These are phyloP conservation scores for Hyperoplus lanceolatus DNA, from an alignment of 2,797 vertebrate genomes.

Conservation along the genomic window DNA sequence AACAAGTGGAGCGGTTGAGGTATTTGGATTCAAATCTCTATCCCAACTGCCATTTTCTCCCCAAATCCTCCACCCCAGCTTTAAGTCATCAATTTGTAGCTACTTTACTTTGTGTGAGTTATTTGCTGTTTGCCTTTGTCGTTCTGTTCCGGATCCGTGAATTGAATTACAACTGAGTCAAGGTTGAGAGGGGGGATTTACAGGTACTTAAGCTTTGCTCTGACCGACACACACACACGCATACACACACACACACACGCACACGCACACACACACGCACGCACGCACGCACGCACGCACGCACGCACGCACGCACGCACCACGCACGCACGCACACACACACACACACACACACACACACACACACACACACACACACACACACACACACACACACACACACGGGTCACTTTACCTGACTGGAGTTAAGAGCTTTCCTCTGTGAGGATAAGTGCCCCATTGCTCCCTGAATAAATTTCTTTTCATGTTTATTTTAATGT, in stretches of 20 bases:
- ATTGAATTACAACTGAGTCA: conserved; percentile 38
- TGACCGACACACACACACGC: not conserved
- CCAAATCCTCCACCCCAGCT: no score
- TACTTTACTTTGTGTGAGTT: not conserved
- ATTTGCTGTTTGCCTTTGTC: not conserved
- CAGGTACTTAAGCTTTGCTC: conserved; percentile 49
- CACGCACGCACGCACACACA: conserved; percentile 7
- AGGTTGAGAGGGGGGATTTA: conserved; percentile 46
- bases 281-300: no score
- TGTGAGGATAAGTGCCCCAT: conserved; percentile 29
- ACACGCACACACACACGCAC: conserved; percentile 16
- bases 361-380: conserved; percentile 18
- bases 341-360: conserved; percentile 11
- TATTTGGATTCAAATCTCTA: no score
- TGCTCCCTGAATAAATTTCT: not conserved
- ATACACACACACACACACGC: not conserved
- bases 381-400: conserved; percentile 21
- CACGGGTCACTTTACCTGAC: conserved; percentile 44
- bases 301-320: not conserved
- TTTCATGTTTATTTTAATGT: no score
- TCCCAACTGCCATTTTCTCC: no score
- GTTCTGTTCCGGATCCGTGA: not conserved
- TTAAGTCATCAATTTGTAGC: no score
- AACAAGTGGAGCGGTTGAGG: no score
- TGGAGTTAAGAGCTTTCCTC: conserved; percentile 51